Evolutionary conservation across 2,113 vertebrate species (phyloP), one percentile per base, ranked within the genome.

Genomic region (Athene noctua): DNA sequence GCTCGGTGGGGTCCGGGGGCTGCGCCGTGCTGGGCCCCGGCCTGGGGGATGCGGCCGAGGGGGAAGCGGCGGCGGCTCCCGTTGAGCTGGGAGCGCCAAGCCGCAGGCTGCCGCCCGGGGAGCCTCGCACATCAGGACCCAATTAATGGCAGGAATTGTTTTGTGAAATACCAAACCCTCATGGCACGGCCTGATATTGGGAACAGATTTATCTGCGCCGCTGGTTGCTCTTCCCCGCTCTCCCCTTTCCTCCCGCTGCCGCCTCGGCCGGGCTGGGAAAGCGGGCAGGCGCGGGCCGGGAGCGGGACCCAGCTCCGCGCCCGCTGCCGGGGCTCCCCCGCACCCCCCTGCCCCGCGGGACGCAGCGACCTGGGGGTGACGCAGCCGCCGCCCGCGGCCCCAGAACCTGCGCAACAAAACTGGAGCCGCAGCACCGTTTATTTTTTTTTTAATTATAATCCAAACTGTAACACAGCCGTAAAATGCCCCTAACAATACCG

Each of bases 171-270:
- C 96, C 93, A 94, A 79, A 73, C 91, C 93, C 95, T 96, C 78
- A 90, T 92, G 94, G 97, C 94, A 97, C 96, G 91, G 98, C 96
- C 97, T 75, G 91, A 96, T 95, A 98, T 98, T 92, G 78, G 97
- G 97, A 98, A 98, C 98, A 98, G 97, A 98, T 98, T 96, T 96
- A 98, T 92, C 91, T 55, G 66, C 14, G 3, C 5, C 3, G 72
- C 38, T 36, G 65, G 18, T 17, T 30, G 84, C 88, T 87, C 84
- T 77, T 94, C 93, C 89, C 46, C 3, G 2, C 90, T 84, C 85
- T 57, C 92, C 88, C 55, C 46, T n/a, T 88, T 68, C 88, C 91
- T 92, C 85, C 79, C 55, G 57, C 97, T 96, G 96, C 97, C 97
- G 97, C 79, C 97, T 96, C 94, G 85, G 90, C 88, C 15, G 2